Conservation (phyloP, 2,888 invertebrate species). For the Aricia artaxerxes region DNA sequence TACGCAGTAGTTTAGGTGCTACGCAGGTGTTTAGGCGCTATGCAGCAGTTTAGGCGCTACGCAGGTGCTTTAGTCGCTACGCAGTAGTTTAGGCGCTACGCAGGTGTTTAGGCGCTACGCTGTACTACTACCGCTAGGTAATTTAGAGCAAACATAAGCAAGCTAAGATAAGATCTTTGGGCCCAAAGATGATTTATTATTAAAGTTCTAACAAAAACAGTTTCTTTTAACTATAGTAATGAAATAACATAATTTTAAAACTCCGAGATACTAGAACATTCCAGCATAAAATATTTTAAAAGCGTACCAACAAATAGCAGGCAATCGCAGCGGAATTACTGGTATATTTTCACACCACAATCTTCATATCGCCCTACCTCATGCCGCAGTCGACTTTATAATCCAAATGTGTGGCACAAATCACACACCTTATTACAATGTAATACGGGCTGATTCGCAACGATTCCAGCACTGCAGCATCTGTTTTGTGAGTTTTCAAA, state of each 20-base stretch:
- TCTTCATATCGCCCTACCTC: neutral
- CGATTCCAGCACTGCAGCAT: neutral
- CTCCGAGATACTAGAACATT: neutral
- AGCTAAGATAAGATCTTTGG: too few relatives aligned
- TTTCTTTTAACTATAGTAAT: too few relatives aligned
- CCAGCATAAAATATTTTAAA: neutral
- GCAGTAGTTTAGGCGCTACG: too few relatives aligned
- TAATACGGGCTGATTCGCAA: slow-evolving; percentile 4
- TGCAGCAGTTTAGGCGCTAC: too few relatives aligned
- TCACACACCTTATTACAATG: neutral
- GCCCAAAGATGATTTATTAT: too few relatives aligned
- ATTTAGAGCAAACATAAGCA: too few relatives aligned
- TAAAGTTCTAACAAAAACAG: too few relatives aligned
- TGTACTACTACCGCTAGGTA: too few relatives aligned
- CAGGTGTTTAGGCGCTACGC: too few relatives aligned
- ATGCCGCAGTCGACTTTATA: neutral
- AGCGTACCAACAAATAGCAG: neutral
- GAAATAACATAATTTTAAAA: neutral
- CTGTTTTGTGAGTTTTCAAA: slow-evolving; percentile 3
- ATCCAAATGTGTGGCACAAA: slow-evolving; percentile 18
- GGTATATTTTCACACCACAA: slow-evolving; percentile 20
- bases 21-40: too few relatives aligned
- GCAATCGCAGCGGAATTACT: slow-evolving; percentile 18
- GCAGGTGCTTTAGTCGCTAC: too few relatives aligned
- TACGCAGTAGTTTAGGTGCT: too few relatives aligned